phyloP scores from a whole-genome alignment of 2,797 vertebrate genomes.

The Sebastes flavidus region DNA sequence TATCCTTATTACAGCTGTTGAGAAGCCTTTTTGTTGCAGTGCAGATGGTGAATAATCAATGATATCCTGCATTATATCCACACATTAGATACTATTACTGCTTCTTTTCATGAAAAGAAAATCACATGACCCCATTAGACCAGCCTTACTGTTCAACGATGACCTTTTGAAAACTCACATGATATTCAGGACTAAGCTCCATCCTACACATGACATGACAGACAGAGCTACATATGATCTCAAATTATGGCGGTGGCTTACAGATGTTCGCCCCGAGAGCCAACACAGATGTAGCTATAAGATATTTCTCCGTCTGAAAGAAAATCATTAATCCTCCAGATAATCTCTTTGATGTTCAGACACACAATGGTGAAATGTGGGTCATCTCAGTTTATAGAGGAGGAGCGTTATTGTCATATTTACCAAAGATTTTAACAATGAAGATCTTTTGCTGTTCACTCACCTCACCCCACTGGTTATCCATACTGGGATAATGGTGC shows the following conservation, averaged over 20 bases:
- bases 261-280: conserved; percentile 19
- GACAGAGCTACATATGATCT: conserved; percentile 32
- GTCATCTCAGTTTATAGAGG: conserved; percentile 10
- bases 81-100: background rate
- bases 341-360: conserved; percentile 21
- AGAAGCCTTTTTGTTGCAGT: background rate
- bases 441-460: background rate
- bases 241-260: background rate
- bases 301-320: conserved; percentile 13
- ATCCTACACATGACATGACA: conserved; percentile 15
- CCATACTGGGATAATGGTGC: background rate
- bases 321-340: conserved; percentile 21
- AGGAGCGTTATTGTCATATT: background rate
- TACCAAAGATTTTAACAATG: background rate
- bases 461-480: background rate
- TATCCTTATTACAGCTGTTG: conserved; percentile 3
- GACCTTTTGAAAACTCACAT: conserved; percentile 37
- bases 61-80: background rate
- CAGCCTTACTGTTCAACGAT: conserved; percentile 2
- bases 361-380: conserved; percentile 15
- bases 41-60: background rate
- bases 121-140: conserved; percentile 26
- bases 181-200: conserved; percentile 32
- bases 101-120: conserved; percentile 7
- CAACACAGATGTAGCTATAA: conserved; percentile 23